Conservation (phyloP, 2,888 invertebrate genomes). For the Tenodera sinensis region DNA sequence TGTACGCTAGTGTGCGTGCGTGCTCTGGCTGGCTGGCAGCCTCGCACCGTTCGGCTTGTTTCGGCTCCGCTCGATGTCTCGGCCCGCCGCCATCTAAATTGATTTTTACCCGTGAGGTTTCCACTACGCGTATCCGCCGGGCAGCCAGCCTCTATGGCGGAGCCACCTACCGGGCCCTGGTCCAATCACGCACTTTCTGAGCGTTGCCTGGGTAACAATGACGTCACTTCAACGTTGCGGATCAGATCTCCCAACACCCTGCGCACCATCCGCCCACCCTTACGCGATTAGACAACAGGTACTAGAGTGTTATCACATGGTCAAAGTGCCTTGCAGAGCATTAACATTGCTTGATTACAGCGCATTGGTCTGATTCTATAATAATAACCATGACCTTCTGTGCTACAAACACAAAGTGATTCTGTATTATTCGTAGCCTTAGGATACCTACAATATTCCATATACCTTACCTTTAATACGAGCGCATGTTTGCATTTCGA, state of each 20-base stretch:
- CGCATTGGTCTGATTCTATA: too few relatives aligned
- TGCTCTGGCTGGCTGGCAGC: background rate
- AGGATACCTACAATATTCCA: too few relatives aligned
- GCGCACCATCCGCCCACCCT: background rate
- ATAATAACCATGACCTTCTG: too few relatives aligned
- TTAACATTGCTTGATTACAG: too few relatives aligned
- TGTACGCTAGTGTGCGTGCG: background rate
- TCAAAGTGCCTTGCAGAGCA: background rate
- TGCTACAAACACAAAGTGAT: too few relatives aligned
- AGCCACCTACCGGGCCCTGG: slow-evolving; percentile 26
- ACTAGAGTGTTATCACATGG: background rate
- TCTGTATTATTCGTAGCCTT: too few relatives aligned
- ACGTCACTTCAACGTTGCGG: slow-evolving; percentile 9
- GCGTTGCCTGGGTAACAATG: slow-evolving; percentile 20
- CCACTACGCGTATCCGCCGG: background rate
- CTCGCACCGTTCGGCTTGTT: background rate
- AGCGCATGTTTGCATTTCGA: too few relatives aligned
- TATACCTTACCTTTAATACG: too few relatives aligned
- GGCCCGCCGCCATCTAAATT: slow-evolving; percentile 24
- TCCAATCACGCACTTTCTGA: background rate
- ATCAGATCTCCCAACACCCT: background rate
- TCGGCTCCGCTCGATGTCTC: background rate
- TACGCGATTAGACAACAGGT: background rate
- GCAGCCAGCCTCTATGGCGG: slow-evolving; percentile 16
- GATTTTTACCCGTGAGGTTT: slow-evolving; percentile 26